Conservation (phyloP, 1,140 invertebrate genomes). For the Heliconius hewitsoni region DNA sequence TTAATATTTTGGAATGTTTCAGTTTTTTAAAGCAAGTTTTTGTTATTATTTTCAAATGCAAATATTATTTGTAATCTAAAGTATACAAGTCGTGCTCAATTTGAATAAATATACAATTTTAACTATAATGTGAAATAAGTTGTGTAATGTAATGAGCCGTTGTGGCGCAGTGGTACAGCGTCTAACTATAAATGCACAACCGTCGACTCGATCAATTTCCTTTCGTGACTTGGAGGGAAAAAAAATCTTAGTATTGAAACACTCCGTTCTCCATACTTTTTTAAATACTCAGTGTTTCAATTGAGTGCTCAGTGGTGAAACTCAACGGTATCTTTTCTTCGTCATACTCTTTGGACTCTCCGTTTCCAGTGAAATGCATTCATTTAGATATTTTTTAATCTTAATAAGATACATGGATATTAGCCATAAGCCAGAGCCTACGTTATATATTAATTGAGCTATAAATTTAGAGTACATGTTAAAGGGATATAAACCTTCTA, state of each 20-base stretch:
- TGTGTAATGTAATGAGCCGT: too few relatives aligned
- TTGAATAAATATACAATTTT: not conserved
- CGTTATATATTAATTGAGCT: not conserved
- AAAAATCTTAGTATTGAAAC: too few relatives aligned
- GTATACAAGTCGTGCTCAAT: not conserved
- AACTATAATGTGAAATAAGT: not conserved
- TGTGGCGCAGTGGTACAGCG: not conserved
- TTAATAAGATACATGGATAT: not conserved
- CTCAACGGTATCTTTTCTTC: too few relatives aligned
- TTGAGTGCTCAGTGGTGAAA: too few relatives aligned
- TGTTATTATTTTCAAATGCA: not conserved
- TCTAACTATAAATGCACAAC: not conserved
- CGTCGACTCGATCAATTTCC: not conserved
- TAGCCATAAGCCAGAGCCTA: not conserved
- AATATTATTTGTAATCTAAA: constrained; percentile 4
- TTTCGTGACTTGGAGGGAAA: too few relatives aligned
- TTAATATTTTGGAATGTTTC: too few relatives aligned
- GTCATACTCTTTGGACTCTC: too few relatives aligned
- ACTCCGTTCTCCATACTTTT: too few relatives aligned
- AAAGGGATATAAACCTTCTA: not conserved
- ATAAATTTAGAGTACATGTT: not conserved
- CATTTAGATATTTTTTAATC: too few relatives aligned
- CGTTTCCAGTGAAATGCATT: too few relatives aligned
- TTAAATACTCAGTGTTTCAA: too few relatives aligned
- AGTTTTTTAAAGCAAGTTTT: too few relatives aligned